phyloP scores from a whole-genome alignment of 2,797 vertebrate genomes.

The Helicolenus hilgendorfi region DNA sequence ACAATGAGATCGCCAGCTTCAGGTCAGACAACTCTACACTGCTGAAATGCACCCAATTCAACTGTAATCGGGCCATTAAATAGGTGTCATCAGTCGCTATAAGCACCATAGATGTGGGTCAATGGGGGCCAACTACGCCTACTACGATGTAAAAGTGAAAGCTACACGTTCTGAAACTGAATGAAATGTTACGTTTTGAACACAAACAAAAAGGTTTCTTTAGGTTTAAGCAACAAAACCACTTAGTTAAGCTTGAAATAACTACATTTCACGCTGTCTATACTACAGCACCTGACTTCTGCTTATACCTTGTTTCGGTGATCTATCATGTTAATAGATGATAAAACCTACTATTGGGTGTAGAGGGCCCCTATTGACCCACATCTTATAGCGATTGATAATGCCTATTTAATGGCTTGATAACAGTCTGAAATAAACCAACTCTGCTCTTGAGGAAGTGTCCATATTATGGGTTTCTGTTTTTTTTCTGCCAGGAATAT shows the following conservation, averaged over 20 bases:
- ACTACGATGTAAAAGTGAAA: neutral
- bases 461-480: neutral
- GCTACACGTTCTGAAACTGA: neutral
- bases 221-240: neutral
- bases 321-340: neutral
- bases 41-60: neutral
- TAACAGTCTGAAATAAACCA: neutral
- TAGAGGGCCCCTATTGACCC: neutral
- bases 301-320: neutral
- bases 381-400: neutral
- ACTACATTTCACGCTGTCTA: neutral
- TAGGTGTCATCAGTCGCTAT: neutral
- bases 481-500: conserved; percentile 84
- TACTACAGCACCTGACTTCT: neutral
- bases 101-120: neutral
- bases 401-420: neutral
- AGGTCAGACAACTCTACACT: conserved; percentile 75
- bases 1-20: conserved; percentile 90
- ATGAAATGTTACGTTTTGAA: neutral
- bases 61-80: neutral
- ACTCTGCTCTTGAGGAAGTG: neutral
- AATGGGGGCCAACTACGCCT: neutral
- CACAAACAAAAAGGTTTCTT: neutral
- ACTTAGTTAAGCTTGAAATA: neutral
- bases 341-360: neutral